Percentiles rank a stretch among this genome's conserved stretches.
Conservation (phyloP, 1,140 invertebrate genomes). For the Colletes gigas region DNA sequence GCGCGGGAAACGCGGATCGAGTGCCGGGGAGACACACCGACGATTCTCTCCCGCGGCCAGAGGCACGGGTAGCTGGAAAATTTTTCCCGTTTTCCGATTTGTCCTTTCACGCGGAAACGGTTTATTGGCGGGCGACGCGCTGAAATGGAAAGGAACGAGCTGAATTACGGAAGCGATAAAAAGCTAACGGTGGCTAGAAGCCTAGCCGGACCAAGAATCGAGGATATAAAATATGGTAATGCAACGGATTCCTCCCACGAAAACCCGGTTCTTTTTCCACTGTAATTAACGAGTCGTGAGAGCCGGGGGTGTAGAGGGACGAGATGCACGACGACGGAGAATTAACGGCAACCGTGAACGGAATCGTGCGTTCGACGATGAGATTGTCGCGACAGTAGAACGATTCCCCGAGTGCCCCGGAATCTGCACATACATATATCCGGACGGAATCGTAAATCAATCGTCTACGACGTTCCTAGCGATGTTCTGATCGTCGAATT, state of each 20-base stretch:
- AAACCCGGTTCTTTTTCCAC: constrained; percentile 10
- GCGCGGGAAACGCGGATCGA: neutral
- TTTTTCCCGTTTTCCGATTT: constrained; percentile 29
- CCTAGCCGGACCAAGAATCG: constrained; percentile 31
- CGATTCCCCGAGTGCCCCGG: neutral
- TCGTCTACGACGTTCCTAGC: too few species aligned
- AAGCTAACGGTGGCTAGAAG: constrained; percentile 20
- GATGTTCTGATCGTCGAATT: too few species aligned
- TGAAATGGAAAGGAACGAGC: constrained; percentile 15
- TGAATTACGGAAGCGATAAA: constrained; percentile 46
- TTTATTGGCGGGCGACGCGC: constrained; percentile 36
- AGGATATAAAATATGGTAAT: constrained; percentile 53
- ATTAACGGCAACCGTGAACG: constrained; percentile 13
- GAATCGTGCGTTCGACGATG: neutral
- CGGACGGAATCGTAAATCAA: too few species aligned
- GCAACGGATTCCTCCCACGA: constrained; percentile 50
- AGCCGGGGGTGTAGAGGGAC: neutral
- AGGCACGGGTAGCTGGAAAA: constrained; percentile 2
- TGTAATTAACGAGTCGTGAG: constrained; percentile 19
- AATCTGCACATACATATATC: too few species aligned
- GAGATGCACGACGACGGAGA: constrained; percentile 2
- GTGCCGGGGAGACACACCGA: neutral
- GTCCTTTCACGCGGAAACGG: constrained; percentile 26
- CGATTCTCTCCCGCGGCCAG: too few species aligned
- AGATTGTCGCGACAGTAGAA: neutral